Evolutionary conservation across 2,888 invertebrate genomes (phyloP).

Genomic region (Endotricha flammealis): DNA sequence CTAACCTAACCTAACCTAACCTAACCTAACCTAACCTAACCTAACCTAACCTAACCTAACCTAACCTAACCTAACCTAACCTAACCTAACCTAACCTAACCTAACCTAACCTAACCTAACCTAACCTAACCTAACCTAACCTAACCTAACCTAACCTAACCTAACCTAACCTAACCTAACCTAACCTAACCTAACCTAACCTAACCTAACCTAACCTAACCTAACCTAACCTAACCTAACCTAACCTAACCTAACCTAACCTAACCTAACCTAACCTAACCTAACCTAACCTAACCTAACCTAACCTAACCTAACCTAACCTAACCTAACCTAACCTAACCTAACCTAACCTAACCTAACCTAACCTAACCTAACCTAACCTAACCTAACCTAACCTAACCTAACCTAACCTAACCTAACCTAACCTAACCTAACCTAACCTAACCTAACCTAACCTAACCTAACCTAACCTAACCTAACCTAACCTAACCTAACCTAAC

Average conservation of each 20-base stretch:
- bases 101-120: slow-evolving; percentile 7
- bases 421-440: slow-evolving; percentile 13
- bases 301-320: slow-evolving; percentile 14
- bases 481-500: slow-evolving; percentile 7
- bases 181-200: slow-evolving; percentile 1
- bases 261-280: background rate
- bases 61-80: background rate
- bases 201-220: slow-evolving; percentile 11
- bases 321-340: slow-evolving; percentile 16
- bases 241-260: slow-evolving; percentile 2
- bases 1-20: slow-evolving; percentile 3
- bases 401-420: slow-evolving; percentile 16
- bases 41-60: slow-evolving; percentile 13
- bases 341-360: background rate
- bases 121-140: slow-evolving; percentile 17
- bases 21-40: slow-evolving; percentile 16
- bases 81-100: slow-evolving; percentile 1
- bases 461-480: slow-evolving; percentile 1
- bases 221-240: slow-evolving; percentile 17
- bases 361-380: background rate
- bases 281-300: slow-evolving; percentile 3
- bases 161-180: background rate
- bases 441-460: background rate
- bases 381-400: slow-evolving; percentile 3
- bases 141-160: slow-evolving; percentile 9